Evolutionary conservation across 2,113 vertebrate genomes (phyloP).

Genomic region (Catharus bicknelli): DNA sequence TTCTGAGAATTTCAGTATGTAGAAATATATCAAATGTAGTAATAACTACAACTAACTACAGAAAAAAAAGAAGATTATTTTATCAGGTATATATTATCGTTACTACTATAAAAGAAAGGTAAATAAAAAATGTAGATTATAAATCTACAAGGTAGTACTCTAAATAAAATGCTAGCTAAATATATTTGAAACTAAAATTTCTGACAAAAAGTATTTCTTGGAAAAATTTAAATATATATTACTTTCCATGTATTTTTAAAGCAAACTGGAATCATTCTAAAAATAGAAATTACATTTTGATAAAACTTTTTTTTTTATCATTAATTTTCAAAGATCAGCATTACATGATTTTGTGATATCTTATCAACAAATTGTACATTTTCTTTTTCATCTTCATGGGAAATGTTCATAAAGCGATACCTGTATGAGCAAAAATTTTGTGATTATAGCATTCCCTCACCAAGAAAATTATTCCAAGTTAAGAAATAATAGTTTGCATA

Average conservation of each 20-base stretch:
- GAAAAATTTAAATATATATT: neutral
- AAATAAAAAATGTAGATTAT: neutral
- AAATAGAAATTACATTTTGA: neutral
- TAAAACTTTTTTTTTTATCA: neutral
- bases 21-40: neutral
- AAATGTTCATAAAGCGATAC: neutral
- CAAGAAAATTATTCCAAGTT: neutral
- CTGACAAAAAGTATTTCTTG: neutral
- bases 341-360: neutral
- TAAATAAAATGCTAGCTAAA: neutral
- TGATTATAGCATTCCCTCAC: neutral
- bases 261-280: neutral
- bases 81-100: neutral
- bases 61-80: neutral
- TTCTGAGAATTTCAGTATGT: neutral
- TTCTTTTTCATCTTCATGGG: neutral
- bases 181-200: neutral
- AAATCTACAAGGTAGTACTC: neutral
- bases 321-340: neutral
- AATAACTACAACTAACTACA: neutral
- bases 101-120: neutral
- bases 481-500: neutral
- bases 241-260: neutral
- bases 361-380: neutral
- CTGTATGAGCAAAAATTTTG: neutral